Evolutionary conservation across 2,888 invertebrate genomes (phyloP), one percentile per base, ranked within the genome.

Genomic region (Chouioia cunea): DNA sequence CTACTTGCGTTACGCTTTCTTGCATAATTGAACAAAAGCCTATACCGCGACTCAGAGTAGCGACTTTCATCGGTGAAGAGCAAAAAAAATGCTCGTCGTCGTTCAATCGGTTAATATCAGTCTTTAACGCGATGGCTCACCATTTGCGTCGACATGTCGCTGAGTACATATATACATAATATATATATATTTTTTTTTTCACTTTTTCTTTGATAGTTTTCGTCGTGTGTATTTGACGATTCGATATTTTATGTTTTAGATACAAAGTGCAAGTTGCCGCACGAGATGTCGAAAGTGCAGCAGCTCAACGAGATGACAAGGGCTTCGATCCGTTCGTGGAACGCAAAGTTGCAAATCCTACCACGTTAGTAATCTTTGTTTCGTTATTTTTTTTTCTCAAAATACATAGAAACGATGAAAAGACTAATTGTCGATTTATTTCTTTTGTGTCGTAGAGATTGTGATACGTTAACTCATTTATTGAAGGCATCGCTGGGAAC

Each of bases 401-500:
- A 14, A 4, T 10, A 62, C 4, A 43, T 16, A 50, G 47, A 50
- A 50, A 52, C n/a, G 12, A 50, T 20, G 12, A 22, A 43, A 43
- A 52, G 20, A 14, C 14, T 46, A 1, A 46, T 15, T 15, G 15
- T 14, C 1, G 15, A 36, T 59, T 59, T 10, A 12, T 56, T 1
- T 27, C 56, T 47, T 72, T 64, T 62, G 52, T 66, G 73, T 77
- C 82, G n/a, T 86, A 97, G 97, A 75, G 94, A 96, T 87, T 91
- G 91, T 87, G 95, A 96, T 84, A 96, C 97, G 0, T 88, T 97
- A 77, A 96, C 96, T 77, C 97, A 98, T 89, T 89, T 99, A 75
- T 88, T 98, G 79, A 99, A 98, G 86, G 97, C 97, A 6, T 97
- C 97, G 46, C 90, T 99, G 69, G 99, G 99, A 27, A 97, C 97